Evolutionary conservation across 1,140 invertebrate species (phyloP), one percentile per base, ranked within the genome.

Genomic region (Drepana arcuata): DNA sequence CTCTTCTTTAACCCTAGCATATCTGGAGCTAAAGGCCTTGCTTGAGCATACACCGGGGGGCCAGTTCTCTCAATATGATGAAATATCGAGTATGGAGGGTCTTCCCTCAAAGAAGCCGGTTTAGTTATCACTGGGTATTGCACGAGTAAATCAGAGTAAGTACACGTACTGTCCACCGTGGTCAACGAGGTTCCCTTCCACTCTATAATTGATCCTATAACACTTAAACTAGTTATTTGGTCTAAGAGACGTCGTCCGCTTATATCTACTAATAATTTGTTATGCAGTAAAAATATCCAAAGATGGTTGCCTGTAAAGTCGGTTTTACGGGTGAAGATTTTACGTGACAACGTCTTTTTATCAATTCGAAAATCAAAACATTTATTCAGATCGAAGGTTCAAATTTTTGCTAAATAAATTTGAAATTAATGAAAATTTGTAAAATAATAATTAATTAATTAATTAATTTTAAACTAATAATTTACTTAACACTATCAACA

Each of bases 21-120:
- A 43, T 46, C 16, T 1, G 43, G 36, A 18, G 38, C 33, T 24
- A 47, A 28, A 7, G 37, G 33, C 16, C 44, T 41, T 7, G 38
- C 27, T 7, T 27, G 26, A 9, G 44, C 36, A 23, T 32, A 21
- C 2, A 49, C 41, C 10, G 47, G 33, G 7, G 41, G 41, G 1
- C 47, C 47, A 9, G 28, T 49, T 1, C 41, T 50, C 14, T 50
- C 34, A 10, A 44, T 50, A 34, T 37, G 29, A 34, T 41, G 37
- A 26, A 27, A 35, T 13, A 49, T 33, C 3, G 24, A 34, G 14
- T 45, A 32, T 15, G 21, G 14, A 14, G 42, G 30, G 2, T 29
- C 6, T 7, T 34, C 30, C 16, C 34, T 38, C 16, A 27, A 41
- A 25, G 28, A 44, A 10, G 37, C 15, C 6, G 42, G 35, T 14